Percentiles rank a stretch among this genome's conserved stretches.
Evolutionary conservation across 2,888 invertebrate species (phyloP).

Genomic region (Luperina testacea): DNA sequence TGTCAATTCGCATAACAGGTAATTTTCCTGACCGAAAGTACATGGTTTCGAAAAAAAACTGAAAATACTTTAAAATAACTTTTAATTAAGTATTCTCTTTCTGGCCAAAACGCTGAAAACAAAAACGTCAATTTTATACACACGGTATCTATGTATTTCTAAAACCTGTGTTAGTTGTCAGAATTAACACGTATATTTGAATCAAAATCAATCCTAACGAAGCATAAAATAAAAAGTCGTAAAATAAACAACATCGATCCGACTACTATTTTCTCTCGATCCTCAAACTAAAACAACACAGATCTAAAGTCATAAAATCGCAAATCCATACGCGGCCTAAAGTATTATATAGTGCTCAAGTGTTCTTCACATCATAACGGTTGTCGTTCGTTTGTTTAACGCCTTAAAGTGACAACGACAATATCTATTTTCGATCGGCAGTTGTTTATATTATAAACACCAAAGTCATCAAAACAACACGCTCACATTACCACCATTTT

Average conservation of each 20-base stretch:
- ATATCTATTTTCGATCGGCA: constrained; percentile 84
- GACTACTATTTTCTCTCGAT: constrained; percentile 35
- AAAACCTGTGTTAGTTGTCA: background rate
- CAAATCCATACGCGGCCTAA: constrained; percentile 65
- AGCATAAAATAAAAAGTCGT: background rate
- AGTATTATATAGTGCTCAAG: constrained; percentile 64
- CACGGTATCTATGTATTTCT: no score
- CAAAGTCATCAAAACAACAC: constrained; percentile 72
- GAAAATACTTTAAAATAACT: no score
- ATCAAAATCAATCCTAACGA: background rate
- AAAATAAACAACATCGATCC: constrained; percentile 35
- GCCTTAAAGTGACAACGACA: constrained; percentile 85
- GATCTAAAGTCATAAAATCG: constrained; percentile 55
- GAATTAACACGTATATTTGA: background rate
- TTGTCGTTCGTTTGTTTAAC: constrained; percentile 77
- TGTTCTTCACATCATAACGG: constrained; percentile 69
- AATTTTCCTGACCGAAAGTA: no score
- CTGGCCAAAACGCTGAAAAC: no score
- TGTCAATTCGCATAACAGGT: no score
- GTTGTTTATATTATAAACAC: constrained; percentile 86
- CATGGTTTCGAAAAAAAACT: no score
- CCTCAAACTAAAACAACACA: constrained; percentile 35
- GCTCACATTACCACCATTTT: constrained; percentile 7
- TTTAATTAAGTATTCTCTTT: no score
- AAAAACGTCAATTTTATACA: background rate